phyloP scores from a whole-genome alignment of 2,888 invertebrate genomes.

The Lochmaea crataegi region DNA sequence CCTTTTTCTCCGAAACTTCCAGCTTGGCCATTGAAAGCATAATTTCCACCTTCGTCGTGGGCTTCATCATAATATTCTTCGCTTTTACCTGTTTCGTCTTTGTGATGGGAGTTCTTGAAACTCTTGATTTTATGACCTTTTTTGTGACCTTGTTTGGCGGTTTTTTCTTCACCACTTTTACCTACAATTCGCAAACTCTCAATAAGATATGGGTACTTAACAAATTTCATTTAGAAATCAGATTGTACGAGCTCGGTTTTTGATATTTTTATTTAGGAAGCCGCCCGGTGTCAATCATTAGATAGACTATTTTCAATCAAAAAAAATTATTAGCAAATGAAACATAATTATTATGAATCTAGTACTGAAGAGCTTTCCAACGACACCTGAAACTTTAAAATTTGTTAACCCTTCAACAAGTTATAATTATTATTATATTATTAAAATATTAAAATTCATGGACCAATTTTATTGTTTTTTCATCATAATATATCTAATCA shows the following conservation, averaged over 20 bases:
- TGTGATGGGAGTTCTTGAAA: slow-evolving; percentile 74
- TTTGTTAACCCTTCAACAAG: too few relatives aligned
- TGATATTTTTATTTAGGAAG: too few relatives aligned
- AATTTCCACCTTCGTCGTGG: slow-evolving; percentile 73
- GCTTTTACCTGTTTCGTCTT: slow-evolving; percentile 74
- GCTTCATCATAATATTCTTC: slow-evolving; percentile 75
- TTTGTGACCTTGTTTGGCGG: slow-evolving; percentile 71
- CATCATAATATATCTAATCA: too few relatives aligned
- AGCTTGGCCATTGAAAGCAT: slow-evolving; percentile 68
- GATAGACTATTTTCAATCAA: too few relatives aligned
- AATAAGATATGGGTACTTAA: neutral
- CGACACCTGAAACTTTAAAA: too few relatives aligned
- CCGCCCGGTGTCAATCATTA: too few relatives aligned
- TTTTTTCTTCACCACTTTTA: slow-evolving; percentile 69
- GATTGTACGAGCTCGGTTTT: neutral
- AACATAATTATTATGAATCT: too few relatives aligned
- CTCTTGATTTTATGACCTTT: slow-evolving; percentile 75
- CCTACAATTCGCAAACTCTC: slow-evolving; percentile 47
- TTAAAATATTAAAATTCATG: too few relatives aligned
- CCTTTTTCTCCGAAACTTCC: slow-evolving; percentile 71
- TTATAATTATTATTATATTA: too few relatives aligned
- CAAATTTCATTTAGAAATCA: neutral
- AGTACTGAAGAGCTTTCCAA: too few relatives aligned
- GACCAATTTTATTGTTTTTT: too few relatives aligned
- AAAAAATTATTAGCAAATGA: too few relatives aligned